Conservation (phyloP, 2,888 invertebrate species). For the Leptopilina myrica region DNA sequence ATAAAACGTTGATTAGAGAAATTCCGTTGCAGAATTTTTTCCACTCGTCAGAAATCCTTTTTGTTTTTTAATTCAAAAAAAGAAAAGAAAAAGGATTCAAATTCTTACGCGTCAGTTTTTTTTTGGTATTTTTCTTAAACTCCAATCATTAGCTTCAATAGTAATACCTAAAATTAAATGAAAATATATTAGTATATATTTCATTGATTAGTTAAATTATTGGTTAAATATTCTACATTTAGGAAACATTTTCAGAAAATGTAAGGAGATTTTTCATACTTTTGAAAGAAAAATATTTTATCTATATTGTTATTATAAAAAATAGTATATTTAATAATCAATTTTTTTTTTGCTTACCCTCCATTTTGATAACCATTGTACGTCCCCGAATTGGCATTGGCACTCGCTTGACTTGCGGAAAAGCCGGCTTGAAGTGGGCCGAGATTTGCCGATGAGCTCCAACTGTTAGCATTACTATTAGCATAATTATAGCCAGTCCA, state of each 20-base stretch:
- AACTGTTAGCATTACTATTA: conserved; percentile 50
- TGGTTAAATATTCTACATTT: too few species aligned
- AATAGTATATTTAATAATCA: too few species aligned
- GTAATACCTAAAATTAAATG: conserved; percentile 2
- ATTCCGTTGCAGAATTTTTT: not conserved
- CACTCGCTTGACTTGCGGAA: conserved; percentile 41
- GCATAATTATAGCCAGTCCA: conserved; percentile 42
- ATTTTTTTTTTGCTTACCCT: not conserved
- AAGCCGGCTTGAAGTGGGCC: conserved; percentile 37
- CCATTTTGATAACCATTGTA: not conserved
- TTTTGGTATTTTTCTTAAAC: not conserved
- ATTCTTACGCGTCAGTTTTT: not conserved
- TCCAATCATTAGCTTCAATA: not conserved
- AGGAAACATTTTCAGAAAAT: too few species aligned
- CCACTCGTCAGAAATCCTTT: not conserved
- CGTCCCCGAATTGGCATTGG: conserved; percentile 39
- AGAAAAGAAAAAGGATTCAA: not conserved
- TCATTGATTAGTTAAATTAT: too few species aligned
- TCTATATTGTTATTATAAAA: too few species aligned
- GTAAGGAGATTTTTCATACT: too few species aligned
- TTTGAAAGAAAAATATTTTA: too few species aligned
- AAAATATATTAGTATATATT: not conserved
- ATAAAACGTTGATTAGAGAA: not conserved
- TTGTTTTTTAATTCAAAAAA: not conserved
- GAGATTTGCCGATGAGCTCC: conserved; percentile 43